Conservation (phyloP, 2,113 vertebrate genomes). For the Halichoeres trimaculatus region DNA sequence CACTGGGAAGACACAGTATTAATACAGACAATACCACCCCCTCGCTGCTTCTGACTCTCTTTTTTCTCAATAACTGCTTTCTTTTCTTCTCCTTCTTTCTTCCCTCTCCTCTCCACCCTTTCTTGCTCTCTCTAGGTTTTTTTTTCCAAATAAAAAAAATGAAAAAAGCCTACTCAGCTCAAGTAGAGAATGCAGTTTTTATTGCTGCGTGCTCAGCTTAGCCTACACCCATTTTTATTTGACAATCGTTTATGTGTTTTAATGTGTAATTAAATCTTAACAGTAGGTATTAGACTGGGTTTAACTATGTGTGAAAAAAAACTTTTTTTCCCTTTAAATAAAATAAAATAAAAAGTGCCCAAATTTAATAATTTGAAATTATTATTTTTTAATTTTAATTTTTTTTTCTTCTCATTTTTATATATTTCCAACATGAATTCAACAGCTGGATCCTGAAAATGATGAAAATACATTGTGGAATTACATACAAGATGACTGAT, state of each 20-base stretch:
- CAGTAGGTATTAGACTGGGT: constrained; percentile 46
- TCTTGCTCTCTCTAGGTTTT: constrained; percentile 34
- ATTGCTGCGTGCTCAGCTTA: constrained; percentile 43
- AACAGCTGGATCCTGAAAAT: too few relatives aligned
- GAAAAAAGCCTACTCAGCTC: constrained; percentile 54
- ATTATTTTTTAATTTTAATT: background rate
- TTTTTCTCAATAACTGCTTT: constrained; percentile 64
- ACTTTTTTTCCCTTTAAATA: constrained; percentile 7
- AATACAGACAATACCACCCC: constrained; percentile 77
- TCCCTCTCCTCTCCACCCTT: constrained; percentile 2
- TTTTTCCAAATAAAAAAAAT: constrained; percentile 61
- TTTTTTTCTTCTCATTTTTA: background rate
- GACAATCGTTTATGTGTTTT: constrained; percentile 65
- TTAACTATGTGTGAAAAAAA: constrained; percentile 21
- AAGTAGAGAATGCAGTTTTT: constrained; percentile 55
- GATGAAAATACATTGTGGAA: background rate
- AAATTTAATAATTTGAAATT: background rate
- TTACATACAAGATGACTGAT: background rate
- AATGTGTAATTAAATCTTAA: constrained; percentile 68
- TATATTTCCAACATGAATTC: background rate
- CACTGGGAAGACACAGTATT: constrained; percentile 79
- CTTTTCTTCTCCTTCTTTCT: constrained; percentile 44
- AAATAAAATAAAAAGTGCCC: constrained; percentile 18
- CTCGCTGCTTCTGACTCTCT: constrained; percentile 64
- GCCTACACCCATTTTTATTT: constrained; percentile 63